Evolutionary conservation across 2,797 vertebrate species (phyloP).

Genomic region (Enteromius thamalakanensis): DNA sequence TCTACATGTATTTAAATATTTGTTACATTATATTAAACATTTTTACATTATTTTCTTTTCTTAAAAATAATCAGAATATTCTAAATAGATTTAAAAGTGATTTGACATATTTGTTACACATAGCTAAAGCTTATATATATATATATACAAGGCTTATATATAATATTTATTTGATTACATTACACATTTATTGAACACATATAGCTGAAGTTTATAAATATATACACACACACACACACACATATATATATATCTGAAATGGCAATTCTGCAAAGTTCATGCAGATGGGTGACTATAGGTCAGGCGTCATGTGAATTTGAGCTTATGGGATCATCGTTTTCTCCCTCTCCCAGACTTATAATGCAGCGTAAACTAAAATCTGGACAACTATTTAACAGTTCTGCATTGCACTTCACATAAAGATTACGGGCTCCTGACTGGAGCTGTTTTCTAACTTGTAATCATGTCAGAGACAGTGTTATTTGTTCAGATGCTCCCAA

Average conservation of each 20-base stretch:
- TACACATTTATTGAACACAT: too few relatives aligned
- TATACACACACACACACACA: too few relatives aligned
- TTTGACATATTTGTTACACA: background rate
- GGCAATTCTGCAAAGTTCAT: slow-evolving; percentile 7
- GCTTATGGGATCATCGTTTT: slow-evolving; percentile 23
- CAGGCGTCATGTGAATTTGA: background rate
- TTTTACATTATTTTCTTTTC: too few relatives aligned
- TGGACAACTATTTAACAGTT: slow-evolving; percentile 5
- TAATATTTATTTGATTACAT: background rate
- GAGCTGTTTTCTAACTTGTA: slow-evolving; percentile 35
- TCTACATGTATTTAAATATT: background rate
- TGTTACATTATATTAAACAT: background rate
- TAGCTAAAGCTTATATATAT: background rate
- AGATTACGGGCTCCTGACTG: background rate
- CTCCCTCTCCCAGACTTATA: slow-evolving; percentile 1
- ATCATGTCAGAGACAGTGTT: slow-evolving; percentile 31
- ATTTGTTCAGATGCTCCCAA: slow-evolving; percentile 30
- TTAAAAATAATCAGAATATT: background rate
- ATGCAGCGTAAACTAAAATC: slow-evolving; percentile 32
- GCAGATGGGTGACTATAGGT: background rate
- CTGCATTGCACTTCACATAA: slow-evolving; percentile 6
- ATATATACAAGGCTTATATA: background rate
- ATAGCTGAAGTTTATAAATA: too few relatives aligned
- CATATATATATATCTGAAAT: background rate
- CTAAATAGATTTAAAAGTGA: background rate